These are phyloP conservation scores for Drosophila truncata DNA, from an alignment of 1,140 invertebrate genomes.

Conservation along the genomic window DNA sequence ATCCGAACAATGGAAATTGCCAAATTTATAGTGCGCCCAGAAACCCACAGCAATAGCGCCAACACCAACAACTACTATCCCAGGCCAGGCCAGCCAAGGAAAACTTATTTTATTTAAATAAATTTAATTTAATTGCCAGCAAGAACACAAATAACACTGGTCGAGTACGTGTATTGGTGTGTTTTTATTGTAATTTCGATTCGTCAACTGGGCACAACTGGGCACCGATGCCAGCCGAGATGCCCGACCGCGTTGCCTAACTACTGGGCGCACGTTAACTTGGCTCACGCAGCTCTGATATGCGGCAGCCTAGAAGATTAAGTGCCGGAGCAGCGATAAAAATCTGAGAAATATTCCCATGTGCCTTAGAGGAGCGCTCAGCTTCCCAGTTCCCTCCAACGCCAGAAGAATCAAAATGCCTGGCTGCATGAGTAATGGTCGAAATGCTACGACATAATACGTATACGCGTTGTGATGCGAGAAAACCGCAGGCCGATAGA, in stretches of 20 bases:
- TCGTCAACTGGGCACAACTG: conserved; percentile 67
- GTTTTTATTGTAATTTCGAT: conserved; percentile 71
- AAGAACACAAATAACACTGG: conserved; percentile 42
- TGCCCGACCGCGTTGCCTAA: not conserved
- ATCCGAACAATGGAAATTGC: conserved; percentile 80
- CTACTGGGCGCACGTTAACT: conserved; percentile 28
- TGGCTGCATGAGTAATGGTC: conserved; percentile 71
- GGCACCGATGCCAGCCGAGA: conserved; percentile 11
- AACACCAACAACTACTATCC: conserved; percentile 30
- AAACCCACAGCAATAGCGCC: conserved; percentile 62
- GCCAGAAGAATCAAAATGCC: conserved; percentile 28
- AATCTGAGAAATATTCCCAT: conserved; percentile 11
- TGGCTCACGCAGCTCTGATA: conserved; percentile 19
- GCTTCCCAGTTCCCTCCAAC: not conserved
- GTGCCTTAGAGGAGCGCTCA: not conserved
- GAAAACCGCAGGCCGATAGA: conserved; percentile 12
- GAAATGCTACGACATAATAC: conserved; percentile 64
- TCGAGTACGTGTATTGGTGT: conserved; percentile 33
- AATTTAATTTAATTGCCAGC: conserved; percentile 83
- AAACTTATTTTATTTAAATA: conserved; percentile 84
- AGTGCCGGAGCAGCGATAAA: conserved; percentile 1
- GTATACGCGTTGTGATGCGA: conserved; percentile 69
- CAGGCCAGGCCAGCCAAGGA: conserved; percentile 66
- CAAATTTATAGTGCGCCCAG: conserved; percentile 78
- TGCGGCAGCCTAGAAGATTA: not conserved